phyloP scores from a whole-genome alignment of 2,888 invertebrate species.

The Drosophila vallismaia region DNA sequence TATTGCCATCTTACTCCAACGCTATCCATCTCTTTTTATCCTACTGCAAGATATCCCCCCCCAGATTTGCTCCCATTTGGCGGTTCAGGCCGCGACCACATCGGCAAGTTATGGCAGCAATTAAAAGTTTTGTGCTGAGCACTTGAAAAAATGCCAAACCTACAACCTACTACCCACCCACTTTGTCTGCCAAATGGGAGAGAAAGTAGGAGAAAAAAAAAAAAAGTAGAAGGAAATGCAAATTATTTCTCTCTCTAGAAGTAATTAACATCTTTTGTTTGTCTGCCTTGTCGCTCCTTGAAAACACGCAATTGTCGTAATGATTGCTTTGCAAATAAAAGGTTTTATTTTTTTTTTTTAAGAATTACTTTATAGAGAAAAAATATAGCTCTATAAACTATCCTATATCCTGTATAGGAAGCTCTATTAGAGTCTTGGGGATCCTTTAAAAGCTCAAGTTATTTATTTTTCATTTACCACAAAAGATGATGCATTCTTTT shows the following conservation, averaged over 20 bases:
- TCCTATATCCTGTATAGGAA: no score
- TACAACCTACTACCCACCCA: not conserved
- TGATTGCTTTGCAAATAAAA: not conserved
- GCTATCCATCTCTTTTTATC: not conserved
- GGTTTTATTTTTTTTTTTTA: no score
- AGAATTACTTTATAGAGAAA: no score
- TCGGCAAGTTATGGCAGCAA: slow-evolving; percentile 68
- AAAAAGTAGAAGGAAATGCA: slow-evolving; percentile 12
- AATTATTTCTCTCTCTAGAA: slow-evolving; percentile 13
- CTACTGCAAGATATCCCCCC: slow-evolving; percentile 17
- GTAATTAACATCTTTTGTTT: slow-evolving; percentile 42
- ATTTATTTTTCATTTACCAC: no score
- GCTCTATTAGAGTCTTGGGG: no score
- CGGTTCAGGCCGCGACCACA: slow-evolving; percentile 46
- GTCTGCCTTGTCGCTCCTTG: not conserved
- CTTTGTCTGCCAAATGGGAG: no score
- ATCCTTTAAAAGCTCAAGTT: no score
- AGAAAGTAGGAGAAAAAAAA: slow-evolving; percentile 6
- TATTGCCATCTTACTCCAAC: not conserved
- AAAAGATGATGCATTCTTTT: not conserved
- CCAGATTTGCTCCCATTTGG: slow-evolving; percentile 38
- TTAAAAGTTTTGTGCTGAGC: slow-evolving; percentile 62
- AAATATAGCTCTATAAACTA: no score
- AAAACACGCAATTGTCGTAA: slow-evolving; percentile 19
- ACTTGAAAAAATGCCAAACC: slow-evolving; percentile 49